Base-by-base conservation (phyloP, 2,113 vertebrate genomes). In the Poicephalus gulielmi region DNA sequence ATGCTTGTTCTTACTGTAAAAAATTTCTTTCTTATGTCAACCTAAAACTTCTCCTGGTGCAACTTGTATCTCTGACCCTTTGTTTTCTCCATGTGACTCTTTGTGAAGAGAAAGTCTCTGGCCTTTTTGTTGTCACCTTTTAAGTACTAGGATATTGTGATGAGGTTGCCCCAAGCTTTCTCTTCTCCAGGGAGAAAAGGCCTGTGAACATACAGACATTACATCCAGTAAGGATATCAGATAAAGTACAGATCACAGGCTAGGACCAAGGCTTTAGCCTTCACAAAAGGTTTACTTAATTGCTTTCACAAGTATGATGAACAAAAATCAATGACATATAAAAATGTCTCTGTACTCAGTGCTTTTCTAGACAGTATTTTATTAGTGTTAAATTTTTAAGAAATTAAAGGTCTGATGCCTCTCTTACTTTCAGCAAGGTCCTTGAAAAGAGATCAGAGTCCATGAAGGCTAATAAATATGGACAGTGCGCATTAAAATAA, bases 1-100 rank as follows among this genome's bases (percentile, higher is more conserved):
- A 47, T 11, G 19, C 24, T 30, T 66, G 12, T 39, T 73, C 27
- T 66, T 46, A 39, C 17, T 30, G n/a, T 17, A 57, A 75, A 77
- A 77, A 55, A 64, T 6, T 0, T 23, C 7, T 46, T 91, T 74
- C 30, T 78, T 55, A 17, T 37, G 5, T 44, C 0, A 0, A 62
- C 19, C 33, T 33, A 41, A 60, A 89, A 70, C 10, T 59, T 69
- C 17, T 52, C 5, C 35, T 2, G 2, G 19, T 59, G 20, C 20
- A 91, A 39, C 24, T 59, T 76, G 8, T 57, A 52, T 13, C 6
- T 33, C 5, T 41, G 83, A 20, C 6, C 22, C 11, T 20, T 49
- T 68, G 31, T 63, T 83, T 79, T 63, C 30, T 67, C 41, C 46
- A 16, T 17, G 25, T 66, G 44, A 33, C 18, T 53, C 16, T 20